Evolutionary conservation across 2,888 invertebrate genomes (phyloP).

Genomic region (Lysandra bellargus): DNA sequence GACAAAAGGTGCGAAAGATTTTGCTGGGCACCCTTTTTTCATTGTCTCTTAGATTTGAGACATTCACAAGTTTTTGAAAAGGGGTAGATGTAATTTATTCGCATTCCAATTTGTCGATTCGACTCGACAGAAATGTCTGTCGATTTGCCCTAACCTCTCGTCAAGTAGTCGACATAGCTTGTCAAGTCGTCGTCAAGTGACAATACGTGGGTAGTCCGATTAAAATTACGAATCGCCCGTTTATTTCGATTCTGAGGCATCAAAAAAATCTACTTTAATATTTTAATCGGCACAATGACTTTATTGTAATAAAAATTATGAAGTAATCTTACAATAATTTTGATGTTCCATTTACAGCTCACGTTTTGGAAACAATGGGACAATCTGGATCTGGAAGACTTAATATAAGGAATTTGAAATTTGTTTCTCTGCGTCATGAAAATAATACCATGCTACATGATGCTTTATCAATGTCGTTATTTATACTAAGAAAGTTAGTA

Average conservation of each 20-base stretch:
- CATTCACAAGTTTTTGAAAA: not conserved
- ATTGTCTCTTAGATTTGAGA: not conserved
- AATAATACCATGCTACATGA: too few species aligned
- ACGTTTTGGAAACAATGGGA: not conserved
- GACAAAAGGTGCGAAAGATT: not conserved
- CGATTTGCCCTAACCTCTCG: not conserved
- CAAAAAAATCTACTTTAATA: not conserved
- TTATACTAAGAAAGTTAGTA: too few species aligned
- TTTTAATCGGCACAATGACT: too few species aligned
- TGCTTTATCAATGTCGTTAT: too few species aligned
- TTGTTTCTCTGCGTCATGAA: too few species aligned
- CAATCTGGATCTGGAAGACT: not conserved
- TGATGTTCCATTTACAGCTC: not conserved
- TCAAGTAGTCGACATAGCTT: not conserved
- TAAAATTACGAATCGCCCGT: not conserved
- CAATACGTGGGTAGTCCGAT: slow-evolving; percentile 3
- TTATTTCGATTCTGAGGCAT: not conserved
- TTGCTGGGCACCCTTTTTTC: not conserved
- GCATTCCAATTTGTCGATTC: not conserved
- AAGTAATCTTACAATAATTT: too few species aligned
- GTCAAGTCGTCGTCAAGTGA: not conserved
- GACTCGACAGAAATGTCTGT: not conserved
- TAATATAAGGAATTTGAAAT: too few species aligned
- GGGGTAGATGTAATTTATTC: not conserved
- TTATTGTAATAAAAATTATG: too few species aligned